Conservation (phyloP, 1,140 invertebrate genomes). For the Drosophila quadrilineata region DNA sequence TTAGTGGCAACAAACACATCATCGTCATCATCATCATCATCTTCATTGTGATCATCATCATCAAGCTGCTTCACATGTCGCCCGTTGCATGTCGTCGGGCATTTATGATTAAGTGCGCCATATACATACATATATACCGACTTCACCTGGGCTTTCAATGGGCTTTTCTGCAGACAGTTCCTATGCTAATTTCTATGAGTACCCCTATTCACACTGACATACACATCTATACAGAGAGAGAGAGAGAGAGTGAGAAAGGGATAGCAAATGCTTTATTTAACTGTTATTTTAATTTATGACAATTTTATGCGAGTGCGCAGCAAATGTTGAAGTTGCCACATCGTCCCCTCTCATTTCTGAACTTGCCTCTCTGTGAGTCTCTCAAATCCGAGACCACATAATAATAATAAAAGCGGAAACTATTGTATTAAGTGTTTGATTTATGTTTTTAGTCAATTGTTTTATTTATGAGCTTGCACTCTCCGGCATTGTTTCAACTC, state of each 20-base stretch:
- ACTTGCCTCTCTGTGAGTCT: neutral
- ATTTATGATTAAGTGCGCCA: slow-evolving; percentile 75
- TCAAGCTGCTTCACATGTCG: slow-evolving; percentile 17
- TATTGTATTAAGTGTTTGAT: slow-evolving; percentile 80
- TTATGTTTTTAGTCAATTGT: slow-evolving; percentile 76
- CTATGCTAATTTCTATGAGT: slow-evolving; percentile 74
- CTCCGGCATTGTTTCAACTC: slow-evolving; percentile 31
- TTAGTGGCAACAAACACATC: slow-evolving; percentile 16
- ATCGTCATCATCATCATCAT: slow-evolving; percentile 2
- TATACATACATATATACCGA: slow-evolving; percentile 70
- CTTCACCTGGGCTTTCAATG: slow-evolving; percentile 57
- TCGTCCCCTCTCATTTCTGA: neutral
- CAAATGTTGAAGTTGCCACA: slow-evolving; percentile 44
- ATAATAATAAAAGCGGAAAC: slow-evolving; percentile 79
- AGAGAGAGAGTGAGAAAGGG: slow-evolving; percentile 10
- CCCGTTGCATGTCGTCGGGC: slow-evolving; percentile 62
- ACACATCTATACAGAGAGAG: neutral
- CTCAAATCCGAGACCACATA: slow-evolving; percentile 55
- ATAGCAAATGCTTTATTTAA: slow-evolving; percentile 60
- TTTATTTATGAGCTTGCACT: slow-evolving; percentile 67
- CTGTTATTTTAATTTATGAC: slow-evolving; percentile 78
- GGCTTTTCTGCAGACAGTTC: slow-evolving; percentile 72
- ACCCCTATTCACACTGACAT: slow-evolving; percentile 23
- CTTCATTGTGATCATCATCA: neutral
- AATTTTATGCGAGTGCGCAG: slow-evolving; percentile 72